Percentiles rank a stretch among this genome's conserved stretches.
phyloP scores from a whole-genome alignment of 2,888 invertebrate genomes.

The Mesorhabditis spiculigera region DNA sequence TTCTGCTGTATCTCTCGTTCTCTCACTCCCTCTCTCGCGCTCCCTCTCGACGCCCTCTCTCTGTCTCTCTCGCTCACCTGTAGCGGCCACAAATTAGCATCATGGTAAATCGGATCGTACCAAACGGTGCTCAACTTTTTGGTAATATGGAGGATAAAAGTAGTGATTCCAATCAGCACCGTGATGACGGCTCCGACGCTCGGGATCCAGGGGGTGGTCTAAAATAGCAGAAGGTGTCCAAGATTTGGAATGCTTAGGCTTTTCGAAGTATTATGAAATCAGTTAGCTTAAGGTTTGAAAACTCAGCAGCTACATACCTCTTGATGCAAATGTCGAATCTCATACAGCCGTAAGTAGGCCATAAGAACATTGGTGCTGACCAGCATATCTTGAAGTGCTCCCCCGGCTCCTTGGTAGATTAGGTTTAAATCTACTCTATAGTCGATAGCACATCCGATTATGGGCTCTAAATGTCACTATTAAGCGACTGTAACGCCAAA shows the following conservation, averaged over 20 bases:
- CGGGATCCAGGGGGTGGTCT: neutral
- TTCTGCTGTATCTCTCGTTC: too few relatives aligned
- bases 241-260: too few relatives aligned
- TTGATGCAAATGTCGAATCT: neutral
- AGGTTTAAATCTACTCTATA: neutral
- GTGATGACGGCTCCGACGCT: neutral
- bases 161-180: neutral
- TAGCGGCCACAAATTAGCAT: neutral
- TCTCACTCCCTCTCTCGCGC: too few relatives aligned
- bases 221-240: neutral
- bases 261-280: too few relatives aligned
- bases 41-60: too few relatives aligned
- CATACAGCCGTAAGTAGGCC: conserved; percentile 1
- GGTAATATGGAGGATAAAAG: neutral
- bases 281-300: too few relatives aligned
- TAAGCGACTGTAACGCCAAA: neutral
- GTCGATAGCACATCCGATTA: neutral
- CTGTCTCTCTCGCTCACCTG: neutral
- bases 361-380: neutral
- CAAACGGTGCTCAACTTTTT: neutral
- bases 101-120: neutral
- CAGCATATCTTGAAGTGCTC: neutral
- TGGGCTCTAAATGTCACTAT: neutral
- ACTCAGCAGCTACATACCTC: too few relatives aligned
- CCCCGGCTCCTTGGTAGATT: neutral